Conservation (phyloP, 2,888 invertebrate genomes). For the Rosalia funebris region DNA sequence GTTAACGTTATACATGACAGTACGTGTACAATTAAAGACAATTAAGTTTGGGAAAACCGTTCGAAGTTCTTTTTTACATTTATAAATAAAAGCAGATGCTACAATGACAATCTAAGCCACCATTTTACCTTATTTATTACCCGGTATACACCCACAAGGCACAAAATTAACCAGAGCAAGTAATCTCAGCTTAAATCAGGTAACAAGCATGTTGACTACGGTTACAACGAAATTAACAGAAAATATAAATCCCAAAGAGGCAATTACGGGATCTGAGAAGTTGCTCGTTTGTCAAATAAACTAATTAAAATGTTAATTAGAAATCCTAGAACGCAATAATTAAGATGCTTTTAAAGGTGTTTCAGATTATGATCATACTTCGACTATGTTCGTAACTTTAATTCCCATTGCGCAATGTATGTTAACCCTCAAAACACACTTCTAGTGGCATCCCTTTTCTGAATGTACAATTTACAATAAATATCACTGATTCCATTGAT, state of each 20-base stretch:
- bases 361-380: not conserved
- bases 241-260: not conserved
- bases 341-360: not conserved
- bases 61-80: conserved; percentile 7
- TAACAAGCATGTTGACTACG: not conserved
- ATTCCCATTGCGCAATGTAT: too few species aligned
- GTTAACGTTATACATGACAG: too few species aligned
- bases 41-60: too few species aligned
- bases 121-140: not conserved
- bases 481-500: too few species aligned
- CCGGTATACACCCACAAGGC: not conserved
- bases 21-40: too few species aligned
- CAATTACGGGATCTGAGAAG: conserved; percentile 2
- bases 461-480: too few species aligned
- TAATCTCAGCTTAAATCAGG: not conserved
- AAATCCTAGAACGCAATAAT: conserved; percentile 2
- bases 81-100: not conserved
- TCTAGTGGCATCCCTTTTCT: too few species aligned
- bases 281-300: not conserved
- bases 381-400: too few species aligned
- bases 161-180: not conserved
- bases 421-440: too few species aligned
- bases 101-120: not conserved
- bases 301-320: conserved; percentile 11
- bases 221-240: not conserved